Evolutionary conservation across 2,797 vertebrate species (phyloP).

Genomic region (Petrocephalus schoutedeni): DNA sequence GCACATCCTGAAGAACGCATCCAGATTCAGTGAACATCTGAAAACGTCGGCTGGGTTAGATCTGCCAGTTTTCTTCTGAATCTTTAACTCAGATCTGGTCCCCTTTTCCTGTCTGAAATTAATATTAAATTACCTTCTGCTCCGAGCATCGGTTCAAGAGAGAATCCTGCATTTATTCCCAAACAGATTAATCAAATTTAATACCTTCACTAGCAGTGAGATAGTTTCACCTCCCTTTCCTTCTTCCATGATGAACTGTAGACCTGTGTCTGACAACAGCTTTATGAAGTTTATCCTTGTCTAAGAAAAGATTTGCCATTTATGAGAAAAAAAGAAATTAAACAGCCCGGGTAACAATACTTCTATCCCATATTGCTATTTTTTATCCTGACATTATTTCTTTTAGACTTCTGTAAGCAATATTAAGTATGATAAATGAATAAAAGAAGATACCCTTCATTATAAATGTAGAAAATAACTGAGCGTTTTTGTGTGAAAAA

Average conservation of each 20-base stretch:
- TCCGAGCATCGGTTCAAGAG: neutral
- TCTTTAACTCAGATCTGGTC: neutral
- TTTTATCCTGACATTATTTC: conserved; percentile 57
- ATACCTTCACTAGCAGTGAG: neutral
- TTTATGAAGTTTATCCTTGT: neutral
- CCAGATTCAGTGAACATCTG: neutral
- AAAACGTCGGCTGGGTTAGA: neutral
- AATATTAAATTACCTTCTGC: neutral
- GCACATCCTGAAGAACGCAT: neutral
- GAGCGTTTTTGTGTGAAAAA: neutral
- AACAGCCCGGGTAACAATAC: conserved; percentile 45
- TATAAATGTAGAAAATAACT: conserved; percentile 39
- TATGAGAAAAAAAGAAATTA: neutral
- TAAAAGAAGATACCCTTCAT: conserved; percentile 46
- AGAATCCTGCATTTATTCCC: neutral
- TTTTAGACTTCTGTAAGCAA: conserved; percentile 56
- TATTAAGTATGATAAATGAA: conserved; percentile 55
- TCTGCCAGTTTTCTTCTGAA: neutral
- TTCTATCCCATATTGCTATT: conserved; percentile 60
- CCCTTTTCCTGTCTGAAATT: neutral
- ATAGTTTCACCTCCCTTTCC: neutral
- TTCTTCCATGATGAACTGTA: neutral
- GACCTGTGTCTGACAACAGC: neutral
- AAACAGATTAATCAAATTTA: neutral
- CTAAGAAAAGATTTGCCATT: neutral